Conservation (phyloP, 92 coral and sea anemone genomes). For the Heteractis magnifica region DNA sequence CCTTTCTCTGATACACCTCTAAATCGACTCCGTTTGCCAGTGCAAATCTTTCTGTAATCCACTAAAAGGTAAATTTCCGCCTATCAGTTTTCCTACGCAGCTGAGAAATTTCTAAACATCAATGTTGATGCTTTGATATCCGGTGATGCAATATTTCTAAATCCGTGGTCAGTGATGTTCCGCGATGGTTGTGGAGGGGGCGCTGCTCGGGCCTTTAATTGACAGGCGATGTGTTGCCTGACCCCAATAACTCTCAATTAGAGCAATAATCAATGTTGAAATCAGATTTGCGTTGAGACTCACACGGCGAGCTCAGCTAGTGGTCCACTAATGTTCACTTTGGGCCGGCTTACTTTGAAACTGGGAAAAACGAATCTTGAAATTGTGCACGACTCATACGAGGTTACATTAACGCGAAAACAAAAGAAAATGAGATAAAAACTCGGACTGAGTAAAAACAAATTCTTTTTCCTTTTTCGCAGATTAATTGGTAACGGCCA, state of each 20-base stretch:
- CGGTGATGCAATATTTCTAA: not conserved
- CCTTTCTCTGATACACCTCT: not conserved
- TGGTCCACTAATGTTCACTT: slow-evolving; percentile 14
- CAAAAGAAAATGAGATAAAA: slow-evolving; percentile 2
- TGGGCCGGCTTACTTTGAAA: slow-evolving; percentile 18
- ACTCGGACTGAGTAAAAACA: not conserved
- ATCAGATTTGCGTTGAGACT: slow-evolving; percentile 10
- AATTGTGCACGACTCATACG: not conserved
- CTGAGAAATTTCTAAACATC: not conserved
- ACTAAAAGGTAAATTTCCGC: not conserved
- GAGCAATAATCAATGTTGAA: slow-evolving; percentile 13
- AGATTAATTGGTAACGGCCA: slow-evolving; percentile 18
- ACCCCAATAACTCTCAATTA: slow-evolving; percentile 27
- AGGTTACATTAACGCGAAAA: not conserved
- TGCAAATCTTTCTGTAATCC: not conserved
- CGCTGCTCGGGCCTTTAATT: not conserved
- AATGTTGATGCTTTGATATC: slow-evolving; percentile 6
- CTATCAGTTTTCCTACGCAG: slow-evolving; percentile 1
- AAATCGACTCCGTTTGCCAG: not conserved
- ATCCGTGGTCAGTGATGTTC: not conserved
- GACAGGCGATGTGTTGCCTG: slow-evolving; percentile 20
- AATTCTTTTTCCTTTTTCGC: not conserved
- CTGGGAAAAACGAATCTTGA: slow-evolving; percentile 2
- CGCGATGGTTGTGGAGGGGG: not conserved
- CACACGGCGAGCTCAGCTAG: slow-evolving; percentile 22